phyloP scores from a whole-genome alignment of 2,888 invertebrate genomes.

The Bellardia bayeri region DNA sequence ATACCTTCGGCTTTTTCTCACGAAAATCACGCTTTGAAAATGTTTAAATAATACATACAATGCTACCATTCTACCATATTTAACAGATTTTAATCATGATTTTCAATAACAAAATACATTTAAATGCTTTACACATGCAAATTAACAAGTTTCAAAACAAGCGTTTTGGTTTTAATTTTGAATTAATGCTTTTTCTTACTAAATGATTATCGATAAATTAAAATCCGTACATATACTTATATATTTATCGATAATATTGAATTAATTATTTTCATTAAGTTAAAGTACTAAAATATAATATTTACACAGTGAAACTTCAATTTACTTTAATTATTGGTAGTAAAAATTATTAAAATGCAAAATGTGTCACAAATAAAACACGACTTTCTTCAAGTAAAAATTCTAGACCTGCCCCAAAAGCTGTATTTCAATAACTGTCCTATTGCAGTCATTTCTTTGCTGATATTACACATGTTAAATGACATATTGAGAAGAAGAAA shows the following conservation, averaged over 20 bases:
- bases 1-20: conserved; percentile 33
- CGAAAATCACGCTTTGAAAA: conserved; percentile 22
- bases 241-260: conserved; percentile 11
- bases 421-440: too few relatives aligned
- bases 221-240: background rate
- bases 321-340: too few relatives aligned
- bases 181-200: background rate
- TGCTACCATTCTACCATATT: background rate
- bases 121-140: too few relatives aligned
- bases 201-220: conserved; percentile 9
- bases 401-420: too few relatives aligned
- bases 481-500: too few relatives aligned
- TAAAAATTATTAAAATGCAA: too few relatives aligned
- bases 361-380: too few relatives aligned
- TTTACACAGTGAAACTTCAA: too few relatives aligned
- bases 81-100: background rate
- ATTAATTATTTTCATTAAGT: background rate
- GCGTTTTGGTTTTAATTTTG: background rate
- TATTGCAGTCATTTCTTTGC: too few relatives aligned
- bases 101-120: background rate
- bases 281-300: background rate
- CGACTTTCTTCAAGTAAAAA: too few relatives aligned
- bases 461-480: too few relatives aligned
- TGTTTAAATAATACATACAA: background rate
- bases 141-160: conserved; percentile 24